Evolutionary conservation across 2,113 vertebrate species (phyloP), one percentile per base, ranked within the genome.

Genomic region (Synchiropus splendidus): DNA sequence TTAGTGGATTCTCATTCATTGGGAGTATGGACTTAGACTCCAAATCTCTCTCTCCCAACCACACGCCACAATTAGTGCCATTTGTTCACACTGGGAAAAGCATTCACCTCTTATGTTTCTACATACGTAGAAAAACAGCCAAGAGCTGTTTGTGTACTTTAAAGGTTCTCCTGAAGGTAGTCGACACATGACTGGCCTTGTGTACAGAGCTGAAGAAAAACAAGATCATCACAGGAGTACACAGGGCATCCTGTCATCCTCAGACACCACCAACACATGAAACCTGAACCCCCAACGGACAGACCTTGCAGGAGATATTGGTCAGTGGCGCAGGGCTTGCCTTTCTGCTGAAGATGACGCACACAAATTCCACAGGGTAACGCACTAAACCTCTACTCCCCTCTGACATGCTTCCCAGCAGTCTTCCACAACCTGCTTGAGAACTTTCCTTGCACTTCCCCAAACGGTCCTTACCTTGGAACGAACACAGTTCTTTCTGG

Each of bases 401-500:
- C 36, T 39, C 41, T 30, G 21, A 55, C 18, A 52, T n/a, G 45
- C 53, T 47, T 61, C 48, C 52, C 18, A 48, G 39, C 4, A 5
- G 21, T 8, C 21, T 27, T 27, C 21, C 21, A 27, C 4, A 27
- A 5, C 8, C 21, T 27, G 21, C 8, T 27, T 27, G 4, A 8
- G 4, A 5, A 5, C 21, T 27, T 27, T 8, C 52, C 39, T 41
- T 57, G 36, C 30, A 11, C 32, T 14, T 37, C 39, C 1, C 8
- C 1, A 14, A n/a, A 35, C 42, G 1, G 5, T 18, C 42, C 67
- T 83, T 81, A 82, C 81, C 81, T 77, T 47, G n/a, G 70, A 71
- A 5, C 70, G 69, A 11, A 74, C 58, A 11, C 78, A 78, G 62
- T 70, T 82, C 61, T 71, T 74, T 41, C 56, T 60, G 35, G 77